Conservation (phyloP, 2,888 invertebrate species). For the Seira musarum region DNA sequence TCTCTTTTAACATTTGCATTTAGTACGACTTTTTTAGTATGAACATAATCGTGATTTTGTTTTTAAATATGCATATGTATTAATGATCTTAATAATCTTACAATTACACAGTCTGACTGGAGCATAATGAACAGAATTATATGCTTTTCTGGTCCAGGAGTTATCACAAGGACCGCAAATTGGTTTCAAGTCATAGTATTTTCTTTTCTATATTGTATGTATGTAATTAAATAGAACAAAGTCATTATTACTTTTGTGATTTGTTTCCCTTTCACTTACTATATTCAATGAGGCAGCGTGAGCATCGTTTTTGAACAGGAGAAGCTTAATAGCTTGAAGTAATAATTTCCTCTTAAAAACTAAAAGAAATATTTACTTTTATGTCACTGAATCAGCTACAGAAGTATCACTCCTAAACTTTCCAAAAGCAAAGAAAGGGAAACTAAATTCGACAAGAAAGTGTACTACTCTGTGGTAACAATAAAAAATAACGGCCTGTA, state of each 20-base stretch:
- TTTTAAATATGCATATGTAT: conserved; percentile 27
- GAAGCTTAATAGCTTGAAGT: conserved; percentile 49
- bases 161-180: conserved; percentile 58
- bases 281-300: conserved; percentile 58
- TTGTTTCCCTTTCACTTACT: conserved; percentile 10
- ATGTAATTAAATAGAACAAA: too few species aligned
- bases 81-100: conserved; percentile 36
- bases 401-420: conserved; percentile 18
- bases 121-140: conserved; percentile 53
- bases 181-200: conserved; percentile 22
- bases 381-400: background rate
- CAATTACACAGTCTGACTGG: conserved; percentile 57
- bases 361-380: conserved; percentile 20
- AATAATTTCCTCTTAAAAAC: too few species aligned
- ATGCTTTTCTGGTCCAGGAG: conserved; percentile 54
- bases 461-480: conserved; percentile 57
- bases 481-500: conserved; percentile 37
- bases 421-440: conserved; percentile 33
- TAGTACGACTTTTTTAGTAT: conserved; percentile 37
- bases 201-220: conserved; percentile 1
- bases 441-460: conserved; percentile 37
- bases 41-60: conserved; percentile 28
- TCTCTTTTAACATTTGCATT: conserved; percentile 36
- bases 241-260: too few species aligned
- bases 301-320: conserved; percentile 52